These are phyloP conservation scores for Conopomorpha cramerella DNA, from an alignment of 1,140 invertebrate species.

Conservation along the genomic window DNA sequence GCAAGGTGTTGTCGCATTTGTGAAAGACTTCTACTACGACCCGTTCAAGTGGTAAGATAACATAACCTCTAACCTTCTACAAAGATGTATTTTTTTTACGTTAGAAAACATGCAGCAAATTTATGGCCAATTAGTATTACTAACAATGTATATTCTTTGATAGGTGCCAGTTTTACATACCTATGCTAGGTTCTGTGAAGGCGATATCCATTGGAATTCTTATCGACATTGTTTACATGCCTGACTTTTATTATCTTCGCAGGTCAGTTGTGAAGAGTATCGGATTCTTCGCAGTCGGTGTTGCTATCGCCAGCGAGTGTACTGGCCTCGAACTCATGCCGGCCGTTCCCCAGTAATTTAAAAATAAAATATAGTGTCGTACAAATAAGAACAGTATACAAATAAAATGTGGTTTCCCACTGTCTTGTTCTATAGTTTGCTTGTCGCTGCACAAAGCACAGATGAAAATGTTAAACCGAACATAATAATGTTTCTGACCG, in stretches of 20 bases:
- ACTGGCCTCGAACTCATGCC: conserved; percentile 68
- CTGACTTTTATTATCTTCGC: conserved; percentile 28
- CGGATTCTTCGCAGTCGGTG: conserved; percentile 67
- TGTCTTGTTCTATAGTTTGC: conserved; percentile 27
- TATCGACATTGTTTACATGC: conserved; percentile 2
- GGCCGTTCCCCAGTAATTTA: conserved; percentile 42
- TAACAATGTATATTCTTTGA: too few species aligned
- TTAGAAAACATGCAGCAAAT: too few species aligned
- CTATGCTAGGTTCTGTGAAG: too few species aligned
- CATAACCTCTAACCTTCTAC: conserved; percentile 18
- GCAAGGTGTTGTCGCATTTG: conserved; percentile 26
- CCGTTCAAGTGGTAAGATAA: conserved; percentile 47
- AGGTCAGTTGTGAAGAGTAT: conserved; percentile 74
- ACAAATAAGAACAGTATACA: conserved; percentile 6
- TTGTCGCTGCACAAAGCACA: conserved; percentile 14
- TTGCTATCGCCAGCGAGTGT: conserved; percentile 70
- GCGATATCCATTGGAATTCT: conserved; percentile 1
- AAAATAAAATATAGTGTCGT: conserved; percentile 9
- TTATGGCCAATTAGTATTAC: too few species aligned
- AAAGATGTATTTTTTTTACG: background rate
- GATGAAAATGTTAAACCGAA: conserved; percentile 41
- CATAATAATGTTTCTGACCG: conserved; percentile 80
- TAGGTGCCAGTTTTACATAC: too few species aligned
- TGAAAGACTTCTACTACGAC: conserved; percentile 44
- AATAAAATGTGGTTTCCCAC: conserved; percentile 6